Base-by-base conservation (phyloP, 2,888 invertebrate genomes). In the Globia sparganii region DNA sequence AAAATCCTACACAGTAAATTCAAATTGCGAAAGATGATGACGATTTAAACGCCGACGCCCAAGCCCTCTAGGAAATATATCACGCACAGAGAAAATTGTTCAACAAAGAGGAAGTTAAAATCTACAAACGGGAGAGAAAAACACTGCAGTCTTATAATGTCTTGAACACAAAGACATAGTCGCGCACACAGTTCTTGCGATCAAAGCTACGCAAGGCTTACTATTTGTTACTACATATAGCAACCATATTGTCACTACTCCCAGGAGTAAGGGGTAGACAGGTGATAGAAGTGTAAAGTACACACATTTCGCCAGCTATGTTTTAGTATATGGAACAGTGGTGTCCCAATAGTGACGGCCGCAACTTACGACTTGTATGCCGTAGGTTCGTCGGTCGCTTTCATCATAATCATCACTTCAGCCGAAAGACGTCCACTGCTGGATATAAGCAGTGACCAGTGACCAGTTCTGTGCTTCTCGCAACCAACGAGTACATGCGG, bases 1-100 rank as follows among this genome's bases (percentile, higher is more conserved):
- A 56, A 83, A 83, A 25, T n/a, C 18, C 28, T 11, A 8, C 37
- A 1, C n/a, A 66, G 28, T 59, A 69, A 61, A 78, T 61, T 65
- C 59, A 61, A 46, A 64, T 75, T 49, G 13, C 18, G 21, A n/a
- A 18, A 66, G 11, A 43, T 77, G n/a, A 77, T 67, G 61, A 77
- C 58, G 62, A 83, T 67, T 70, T 64, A 68, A 79, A 58, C 69
- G 9, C n/a, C 31, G 75, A 61, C 78, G 78, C 56, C 68, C 21
- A 56, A 71, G 37, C 56, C 58, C 83, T 43, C 58, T 62, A 31
- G 74, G 34, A 43, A 15, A 80, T 81, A 65, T 43, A 8, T 64
- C 67, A 61, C 58, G 49, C 46, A 53, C 15, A 18, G 25, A 25
- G 49, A 59, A 58, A n/a, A 66, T 21, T 18, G 18, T 69, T 49